phyloP scores from a whole-genome alignment of 53 echinoderm and acorn worm genomes.

The Zoroaster sp. region DNA sequence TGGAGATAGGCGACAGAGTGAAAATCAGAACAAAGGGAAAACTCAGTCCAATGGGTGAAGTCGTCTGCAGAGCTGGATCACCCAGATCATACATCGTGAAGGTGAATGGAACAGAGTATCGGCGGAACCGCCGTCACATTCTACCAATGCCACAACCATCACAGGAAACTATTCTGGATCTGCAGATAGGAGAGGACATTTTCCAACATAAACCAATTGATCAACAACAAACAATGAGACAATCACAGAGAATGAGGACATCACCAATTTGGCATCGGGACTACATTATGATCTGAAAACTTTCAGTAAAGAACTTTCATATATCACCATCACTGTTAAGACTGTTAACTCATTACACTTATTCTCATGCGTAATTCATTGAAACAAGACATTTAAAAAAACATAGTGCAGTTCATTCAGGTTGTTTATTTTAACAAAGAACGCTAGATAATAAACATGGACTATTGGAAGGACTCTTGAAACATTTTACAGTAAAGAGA shows the following conservation, averaged over 20 bases:
- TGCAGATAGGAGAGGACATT: too few relatives aligned
- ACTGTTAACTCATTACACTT: too few relatives aligned
- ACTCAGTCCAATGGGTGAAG: not conserved
- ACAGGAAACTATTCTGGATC: not conserved
- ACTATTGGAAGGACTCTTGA: too few relatives aligned
- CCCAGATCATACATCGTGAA: not conserved
- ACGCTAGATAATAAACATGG: too few relatives aligned
- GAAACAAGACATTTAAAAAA: too few relatives aligned
- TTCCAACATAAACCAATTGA: not conserved
- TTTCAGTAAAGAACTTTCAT: too few relatives aligned
- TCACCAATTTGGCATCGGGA: not conserved
- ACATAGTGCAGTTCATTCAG: too few relatives aligned
- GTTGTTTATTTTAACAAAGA: too few relatives aligned
- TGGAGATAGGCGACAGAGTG: not conserved
- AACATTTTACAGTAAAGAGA: too few relatives aligned
- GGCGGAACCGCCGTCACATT: not conserved
- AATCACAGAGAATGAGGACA: not conserved
- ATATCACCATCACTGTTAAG: too few relatives aligned
- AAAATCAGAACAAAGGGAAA: not conserved
- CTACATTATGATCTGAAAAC: constrained; percentile 1
- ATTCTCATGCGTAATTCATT: too few relatives aligned
- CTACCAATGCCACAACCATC: not conserved
- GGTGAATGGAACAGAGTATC: not conserved
- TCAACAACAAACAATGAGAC: not conserved
- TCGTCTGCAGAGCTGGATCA: not conserved